Evolutionary conservation across 2,797 vertebrate genomes (phyloP), one percentile per base, ranked within the genome.

Genomic region (Craterocephalus amniculus): DNA sequence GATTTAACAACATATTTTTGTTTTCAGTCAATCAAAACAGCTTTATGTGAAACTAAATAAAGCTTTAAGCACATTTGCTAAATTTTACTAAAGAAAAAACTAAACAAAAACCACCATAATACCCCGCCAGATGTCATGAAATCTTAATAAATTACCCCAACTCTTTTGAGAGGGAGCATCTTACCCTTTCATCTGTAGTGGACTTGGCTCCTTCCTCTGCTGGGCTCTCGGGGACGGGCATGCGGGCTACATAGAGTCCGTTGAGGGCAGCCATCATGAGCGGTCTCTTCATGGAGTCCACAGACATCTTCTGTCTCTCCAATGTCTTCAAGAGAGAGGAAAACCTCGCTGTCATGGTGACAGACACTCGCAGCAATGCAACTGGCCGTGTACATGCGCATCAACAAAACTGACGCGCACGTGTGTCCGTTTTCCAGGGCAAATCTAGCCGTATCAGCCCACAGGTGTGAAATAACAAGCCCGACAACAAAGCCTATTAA

Each of bases 251-350:
- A 0, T 96, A 96, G 70, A 98, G 96, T 40, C 97, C 97, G 24
- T 99, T 99, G 81, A 98, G 86, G 0, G 96, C 95, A 20, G 97
- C 97, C 96, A 98, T 94, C 96, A 97, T 98, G 92, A 99, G 93
- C 34, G 97, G 97, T 76, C 97, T 95, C 95, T 97, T 98, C 94
- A 97, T 94, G 20, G 95, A 96, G 94, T 99, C 97, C 93, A 97
- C 96, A 18, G 96, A 96, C 96, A 96, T 96, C 95, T 97, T 98
- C 94, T 98, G 96, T 87, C 97, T 96, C 89, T 99, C 97, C 91
- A 99, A 94, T 86, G 97, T 97, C 97, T 99, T 92, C 45, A 92
- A 80, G 35, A 93, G 79, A 92, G 87, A 94, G 48, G 78, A 93
- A 67, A 90, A 88, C 51, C 79, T 89, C 9, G 94, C 90, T 57